A percentile compares a stretch with the other conserved stretches of the same genome.
phyloP scores from a whole-genome alignment of 2,888 invertebrate species.

The Therioaphis trifolii region DNA sequence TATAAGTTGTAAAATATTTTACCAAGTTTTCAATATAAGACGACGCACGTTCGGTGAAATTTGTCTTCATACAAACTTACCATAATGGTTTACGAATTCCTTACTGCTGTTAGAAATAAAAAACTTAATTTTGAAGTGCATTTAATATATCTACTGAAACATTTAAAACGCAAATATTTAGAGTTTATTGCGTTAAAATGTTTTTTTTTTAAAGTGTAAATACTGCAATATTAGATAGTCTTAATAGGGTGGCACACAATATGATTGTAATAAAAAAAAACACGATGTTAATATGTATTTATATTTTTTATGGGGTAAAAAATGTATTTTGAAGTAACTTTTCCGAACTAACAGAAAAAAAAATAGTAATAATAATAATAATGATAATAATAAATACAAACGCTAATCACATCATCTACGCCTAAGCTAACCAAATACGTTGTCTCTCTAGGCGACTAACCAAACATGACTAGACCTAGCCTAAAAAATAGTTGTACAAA shows the following conservation, averaged over 20 bases:
- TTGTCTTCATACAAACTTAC: too few species aligned
- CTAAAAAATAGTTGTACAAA: constrained; percentile 55
- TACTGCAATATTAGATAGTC: background rate
- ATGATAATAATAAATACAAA: constrained; percentile 54
- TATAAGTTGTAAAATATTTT: too few species aligned
- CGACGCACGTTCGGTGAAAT: too few species aligned
- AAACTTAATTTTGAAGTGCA: too few species aligned
- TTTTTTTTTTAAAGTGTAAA: background rate
- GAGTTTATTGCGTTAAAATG: background rate
- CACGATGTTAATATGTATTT: constrained; percentile 32
- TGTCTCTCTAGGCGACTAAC: constrained; percentile 41
- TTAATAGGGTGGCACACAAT: background rate
- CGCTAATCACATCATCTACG: constrained; percentile 57
- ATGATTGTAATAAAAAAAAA: constrained; percentile 4
- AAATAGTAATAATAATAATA: constrained; percentile 30
- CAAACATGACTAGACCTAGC: constrained; percentile 54
- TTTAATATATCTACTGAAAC: too few species aligned
- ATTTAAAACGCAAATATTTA: background rate
- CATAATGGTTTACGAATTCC: too few species aligned
- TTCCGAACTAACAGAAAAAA: constrained; percentile 50
- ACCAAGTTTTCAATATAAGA: too few species aligned
- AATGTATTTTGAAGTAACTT: constrained; percentile 56
- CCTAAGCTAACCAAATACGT: constrained; percentile 42
- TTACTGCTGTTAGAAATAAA: too few species aligned
- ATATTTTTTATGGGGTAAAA: constrained; percentile 49